These are phyloP conservation scores for Antechinus stuartii DNA, from an alignment of 2,113 vertebrate genomes.

Conservation along the genomic window DNA sequence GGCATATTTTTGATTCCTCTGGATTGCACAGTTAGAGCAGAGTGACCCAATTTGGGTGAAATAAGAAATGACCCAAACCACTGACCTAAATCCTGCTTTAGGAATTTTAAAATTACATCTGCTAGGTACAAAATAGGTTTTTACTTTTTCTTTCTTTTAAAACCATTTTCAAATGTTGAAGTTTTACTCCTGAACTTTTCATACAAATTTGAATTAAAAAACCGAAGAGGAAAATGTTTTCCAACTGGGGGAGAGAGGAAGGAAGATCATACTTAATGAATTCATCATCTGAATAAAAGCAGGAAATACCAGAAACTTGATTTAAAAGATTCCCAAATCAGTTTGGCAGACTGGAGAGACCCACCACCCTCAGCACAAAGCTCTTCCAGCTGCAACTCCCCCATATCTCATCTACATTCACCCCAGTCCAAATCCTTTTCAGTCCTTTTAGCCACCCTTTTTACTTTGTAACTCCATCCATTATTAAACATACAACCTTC, in stretches of 20 bases:
- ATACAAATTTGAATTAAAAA: slow-evolving; percentile 79
- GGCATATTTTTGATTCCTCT: slow-evolving; percentile 77
- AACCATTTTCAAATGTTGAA: slow-evolving; percentile 80
- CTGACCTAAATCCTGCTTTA: slow-evolving; percentile 82
- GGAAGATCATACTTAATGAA: slow-evolving; percentile 73
- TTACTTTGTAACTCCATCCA: not conserved
- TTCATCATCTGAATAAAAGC: slow-evolving; percentile 74
- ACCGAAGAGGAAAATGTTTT: slow-evolving; percentile 78
- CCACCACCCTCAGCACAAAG: not conserved
- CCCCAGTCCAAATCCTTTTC: not conserved
- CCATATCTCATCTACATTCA: not conserved
- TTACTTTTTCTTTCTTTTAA: slow-evolving; percentile 80
- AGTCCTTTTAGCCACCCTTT: not conserved
- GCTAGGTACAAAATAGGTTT: slow-evolving; percentile 80
- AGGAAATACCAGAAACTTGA: slow-evolving; percentile 69
- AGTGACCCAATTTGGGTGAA: slow-evolving; percentile 79
- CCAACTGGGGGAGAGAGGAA: not conserved
- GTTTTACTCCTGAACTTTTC: slow-evolving; percentile 74
- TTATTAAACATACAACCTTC: not conserved
- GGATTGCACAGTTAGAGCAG: slow-evolving; percentile 76
- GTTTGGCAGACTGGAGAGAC: slow-evolving; percentile 48
- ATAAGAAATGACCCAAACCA: slow-evolving; percentile 83
- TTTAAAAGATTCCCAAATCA: slow-evolving; percentile 61
- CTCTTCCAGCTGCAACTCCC: not conserved
- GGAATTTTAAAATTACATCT: slow-evolving; percentile 83